Evolutionary conservation across 2,888 invertebrate species (phyloP).

Genomic region (Bombylius discolor): DNA sequence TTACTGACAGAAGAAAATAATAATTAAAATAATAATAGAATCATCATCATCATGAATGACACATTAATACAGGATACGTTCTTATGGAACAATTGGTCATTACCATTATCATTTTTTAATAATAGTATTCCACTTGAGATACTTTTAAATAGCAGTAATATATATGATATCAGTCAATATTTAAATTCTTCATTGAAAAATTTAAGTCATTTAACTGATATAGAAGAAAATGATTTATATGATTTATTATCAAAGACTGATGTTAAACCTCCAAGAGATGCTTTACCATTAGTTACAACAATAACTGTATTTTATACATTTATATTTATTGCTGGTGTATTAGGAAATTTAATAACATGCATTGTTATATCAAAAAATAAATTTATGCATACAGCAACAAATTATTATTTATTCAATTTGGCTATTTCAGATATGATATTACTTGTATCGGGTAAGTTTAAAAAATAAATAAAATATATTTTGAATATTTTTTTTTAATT

Average conservation of each 20-base stretch:
- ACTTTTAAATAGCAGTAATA: not conserved
- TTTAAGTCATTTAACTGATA: not conserved
- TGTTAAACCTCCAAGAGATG: constrained; percentile 14
- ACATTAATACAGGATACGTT: not conserved
- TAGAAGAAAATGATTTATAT: not conserved
- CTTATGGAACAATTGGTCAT: not conserved
- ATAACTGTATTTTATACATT: constrained; percentile 57
- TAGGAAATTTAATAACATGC: constrained; percentile 76
- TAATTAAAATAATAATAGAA: too few relatives aligned
- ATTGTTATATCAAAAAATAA: constrained; percentile 70
- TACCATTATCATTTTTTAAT: not conserved
- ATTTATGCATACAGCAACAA: constrained; percentile 71
- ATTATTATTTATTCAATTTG: constrained; percentile 73
- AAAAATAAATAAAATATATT: too few relatives aligned
- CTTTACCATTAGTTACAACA: constrained; percentile 29
- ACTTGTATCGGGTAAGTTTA: constrained; percentile 50
- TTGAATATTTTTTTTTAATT: too few relatives aligned
- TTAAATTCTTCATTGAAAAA: not conserved
- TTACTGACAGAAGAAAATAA: too few relatives aligned
- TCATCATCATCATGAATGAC: not conserved
- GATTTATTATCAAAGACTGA: not conserved
- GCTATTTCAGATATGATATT: constrained; percentile 73
- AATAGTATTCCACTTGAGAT: not conserved
- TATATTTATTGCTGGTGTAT: constrained; percentile 51
- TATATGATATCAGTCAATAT: not conserved